phyloP scores from a whole-genome alignment of 2,888 invertebrate genomes.

The Blera fallax region DNA sequence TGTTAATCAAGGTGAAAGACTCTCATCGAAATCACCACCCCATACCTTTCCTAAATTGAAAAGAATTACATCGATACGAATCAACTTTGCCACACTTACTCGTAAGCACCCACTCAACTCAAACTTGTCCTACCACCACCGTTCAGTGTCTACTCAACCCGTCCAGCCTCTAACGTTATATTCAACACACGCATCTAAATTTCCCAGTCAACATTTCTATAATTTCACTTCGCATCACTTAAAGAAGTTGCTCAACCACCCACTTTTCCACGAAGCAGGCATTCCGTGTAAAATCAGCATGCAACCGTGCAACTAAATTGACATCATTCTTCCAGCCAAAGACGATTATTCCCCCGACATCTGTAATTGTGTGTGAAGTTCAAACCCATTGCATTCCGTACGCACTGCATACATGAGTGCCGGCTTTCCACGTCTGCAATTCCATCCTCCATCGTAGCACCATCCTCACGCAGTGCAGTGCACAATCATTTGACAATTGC shows the following conservation, averaged over 20 bases:
- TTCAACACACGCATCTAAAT: constrained; percentile 10
- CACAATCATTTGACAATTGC: constrained; percentile 16
- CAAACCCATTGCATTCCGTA: constrained; percentile 5
- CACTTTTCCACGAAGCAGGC: constrained; percentile 49
- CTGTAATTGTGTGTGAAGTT: constrained; percentile 40
- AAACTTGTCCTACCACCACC: not conserved
- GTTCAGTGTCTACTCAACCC: not conserved
- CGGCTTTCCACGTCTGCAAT: not conserved
- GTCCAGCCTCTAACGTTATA: not conserved
- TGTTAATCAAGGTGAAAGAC: too few species aligned
- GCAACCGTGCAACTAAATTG: constrained; percentile 45
- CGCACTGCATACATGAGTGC: constrained; percentile 13
- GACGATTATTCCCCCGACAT: constrained; percentile 33
- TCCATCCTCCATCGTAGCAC: too few species aligned
- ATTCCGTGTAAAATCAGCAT: constrained; percentile 38
- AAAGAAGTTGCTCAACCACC: constrained; percentile 46
- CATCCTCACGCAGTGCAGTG: not conserved
- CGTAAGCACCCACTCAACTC: not conserved
- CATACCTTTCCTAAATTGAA: not conserved
- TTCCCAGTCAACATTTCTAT: constrained; percentile 6
- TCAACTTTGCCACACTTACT: not conserved
- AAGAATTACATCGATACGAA: not conserved
- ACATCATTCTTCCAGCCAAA: constrained; percentile 31
- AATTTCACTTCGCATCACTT: constrained; percentile 32
- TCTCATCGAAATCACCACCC: not conserved